Conservation (phyloP, 2,888 invertebrate species). For the Pachymerium ferrugineum region DNA sequence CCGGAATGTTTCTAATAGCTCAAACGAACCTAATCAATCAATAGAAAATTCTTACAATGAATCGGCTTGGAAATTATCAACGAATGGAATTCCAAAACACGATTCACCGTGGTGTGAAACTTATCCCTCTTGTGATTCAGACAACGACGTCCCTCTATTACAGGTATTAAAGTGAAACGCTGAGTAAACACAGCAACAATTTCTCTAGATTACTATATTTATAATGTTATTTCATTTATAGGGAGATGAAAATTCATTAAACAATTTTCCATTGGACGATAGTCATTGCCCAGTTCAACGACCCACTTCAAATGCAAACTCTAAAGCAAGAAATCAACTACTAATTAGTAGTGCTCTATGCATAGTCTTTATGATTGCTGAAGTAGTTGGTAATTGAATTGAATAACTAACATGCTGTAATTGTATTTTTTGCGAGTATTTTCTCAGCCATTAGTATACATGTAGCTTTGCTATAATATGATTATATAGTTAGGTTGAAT, state of each 20-base stretch:
- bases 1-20: neutral
- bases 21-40: neutral
- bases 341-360: slow-evolving; percentile 61
- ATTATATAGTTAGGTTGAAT: too few species aligned
- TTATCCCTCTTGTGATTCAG: neutral
- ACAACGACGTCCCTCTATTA: neutral
- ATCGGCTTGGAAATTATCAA: neutral
- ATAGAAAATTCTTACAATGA: neutral
- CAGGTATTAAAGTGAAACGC: slow-evolving; percentile 7
- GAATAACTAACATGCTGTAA: neutral
- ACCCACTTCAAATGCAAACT: slow-evolving; percentile 48
- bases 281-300: slow-evolving; percentile 50
- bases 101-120: neutral
- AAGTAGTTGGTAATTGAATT: slow-evolving; percentile 49
- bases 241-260: neutral
- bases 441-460: too few species aligned
- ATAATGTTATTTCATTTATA: neutral
- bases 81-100: neutral
- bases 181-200: too few species aligned
- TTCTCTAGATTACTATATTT: neutral
- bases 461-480: too few species aligned
- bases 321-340: slow-evolving; percentile 61
- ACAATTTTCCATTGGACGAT: neutral
- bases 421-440: too few species aligned
- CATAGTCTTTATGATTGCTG: slow-evolving; percentile 63